Evolutionary conservation across 30 jellyfish, hydroid and myxozoan genomes (phyloP), one percentile per base, ranked within the genome.

Genomic region (Chironex yamaguchii): DNA sequence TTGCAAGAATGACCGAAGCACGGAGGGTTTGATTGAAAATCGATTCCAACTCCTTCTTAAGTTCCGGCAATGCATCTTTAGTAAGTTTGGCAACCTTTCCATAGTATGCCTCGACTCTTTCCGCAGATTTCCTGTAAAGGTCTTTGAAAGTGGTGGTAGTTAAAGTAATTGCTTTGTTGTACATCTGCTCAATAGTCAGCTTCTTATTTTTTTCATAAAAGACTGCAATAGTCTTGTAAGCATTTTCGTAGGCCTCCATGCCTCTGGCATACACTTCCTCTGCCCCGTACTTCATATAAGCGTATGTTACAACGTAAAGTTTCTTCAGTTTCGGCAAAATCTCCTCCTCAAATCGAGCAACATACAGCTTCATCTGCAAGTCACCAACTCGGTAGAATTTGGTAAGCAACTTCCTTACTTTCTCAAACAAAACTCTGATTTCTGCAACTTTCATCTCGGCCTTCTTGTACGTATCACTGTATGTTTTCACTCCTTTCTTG

Each of bases 11-110:
- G 26, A 95, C 99, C 0, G 96, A 32, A 22, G 92, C 87, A n/a
- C 94, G 88, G 28, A 95, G 93, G 23, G 99, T 95, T 62, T 95
- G 99, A 87, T 95, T 95, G 69, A 95, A 54, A 79, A 95, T 77
- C 79, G 98, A 90, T 67, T 95, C 97, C 1, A 88, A 83, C 64
- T 95, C 99, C 20, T 36, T 62, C 81, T 52, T 35, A 0, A 90
- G 77, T 51, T 90, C 89, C 29, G 99, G 99, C 82, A 89, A 34
- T 14, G 76, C 86, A 11, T 86, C 90, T 30, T 80, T 84, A 36
- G 71, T 86, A 79, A 95, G 79, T 36, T 63, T 70, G 77, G 49
- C 49, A n/a, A 82, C 81, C 29, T 53, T 70, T 64, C 68, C 64
- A 84, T 53, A 62, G 29, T 76, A 65, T 29, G 77, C 89, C 52